Base-by-base conservation (phyloP, 2,888 invertebrate genomes). In the Malthinus seriepunctatus region DNA sequence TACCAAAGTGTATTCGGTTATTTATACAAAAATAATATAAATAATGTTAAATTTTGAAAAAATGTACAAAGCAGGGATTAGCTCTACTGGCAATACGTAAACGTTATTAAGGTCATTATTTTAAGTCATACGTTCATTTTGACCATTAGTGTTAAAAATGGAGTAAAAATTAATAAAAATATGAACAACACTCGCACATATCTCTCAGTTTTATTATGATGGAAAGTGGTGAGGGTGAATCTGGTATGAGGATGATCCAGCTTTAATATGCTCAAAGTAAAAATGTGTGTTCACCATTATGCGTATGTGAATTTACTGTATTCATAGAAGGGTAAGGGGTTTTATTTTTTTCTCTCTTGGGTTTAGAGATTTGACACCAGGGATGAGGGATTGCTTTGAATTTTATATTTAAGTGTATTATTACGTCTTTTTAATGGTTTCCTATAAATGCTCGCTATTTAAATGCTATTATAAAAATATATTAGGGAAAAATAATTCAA, bases 231-330 rank as follows among this genome's bases (percentile, higher is more conserved):
- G 61, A 63, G 63, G 63, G 56, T 56, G 54, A 52, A 58, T 52
- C 61, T 61, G 61, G 61, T 57, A 57, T 61, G 67, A 70, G 69
- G 67, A 69, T 67, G 68, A 68, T 69, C 67, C 62, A 63, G 68
- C 64, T 69, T 69, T 69, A 77, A 77, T 76, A 76, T 73, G 74
- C 67, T 70, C 72, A 70, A 74, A 78, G 78, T 77, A 77, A 76
- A 78, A 78, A 78, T 77, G 76, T 78, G 71, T 78, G 78, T 78
- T 73, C 71, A 69, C 76, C 76, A 77, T 78, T 78, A 78, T 71
- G 73, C 68, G 73, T 72, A 71, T 73, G 71, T 71, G 73, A 70
- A 73, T 72, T 73, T 72, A 71, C 71, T 68, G 66, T 69, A 60
- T 62, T 57, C 23, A 61, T 56, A 51, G 63, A 54, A 56, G 64